These are phyloP conservation scores for Leucoraja erinaceus DNA, from an alignment of 2,113 vertebrate genomes.

Conservation along the genomic window DNA sequence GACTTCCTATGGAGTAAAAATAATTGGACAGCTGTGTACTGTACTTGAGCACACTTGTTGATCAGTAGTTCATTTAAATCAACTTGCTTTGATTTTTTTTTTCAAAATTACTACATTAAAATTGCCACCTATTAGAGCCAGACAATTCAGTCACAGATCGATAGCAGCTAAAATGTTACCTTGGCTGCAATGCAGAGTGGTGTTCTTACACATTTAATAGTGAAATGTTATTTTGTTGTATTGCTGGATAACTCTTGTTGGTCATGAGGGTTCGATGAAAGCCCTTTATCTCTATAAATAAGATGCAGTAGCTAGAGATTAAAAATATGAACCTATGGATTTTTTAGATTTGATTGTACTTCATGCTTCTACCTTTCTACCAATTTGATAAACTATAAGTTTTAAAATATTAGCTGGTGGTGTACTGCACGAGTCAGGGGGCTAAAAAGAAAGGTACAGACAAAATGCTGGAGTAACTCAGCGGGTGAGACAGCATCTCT, in stretches of 20 bases:
- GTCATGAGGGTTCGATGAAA: background rate
- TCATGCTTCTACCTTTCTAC: background rate
- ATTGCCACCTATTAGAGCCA: background rate
- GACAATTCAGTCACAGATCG: background rate
- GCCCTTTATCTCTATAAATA: background rate
- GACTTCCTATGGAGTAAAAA: background rate
- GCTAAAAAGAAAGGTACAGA: background rate
- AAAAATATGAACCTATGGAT: background rate
- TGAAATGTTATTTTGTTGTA: background rate
- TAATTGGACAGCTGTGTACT: background rate
- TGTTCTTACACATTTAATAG: background rate
- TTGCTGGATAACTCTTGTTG: background rate
- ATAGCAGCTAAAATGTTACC: background rate
- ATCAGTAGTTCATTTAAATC: background rate
- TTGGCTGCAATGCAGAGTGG: background rate
- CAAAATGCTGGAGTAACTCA: no score
- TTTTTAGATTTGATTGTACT: background rate
- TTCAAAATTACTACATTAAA: background rate
- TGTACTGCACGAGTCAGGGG: background rate
- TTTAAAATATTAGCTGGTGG: background rate
- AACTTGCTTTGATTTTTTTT: background rate
- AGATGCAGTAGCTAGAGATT: background rate
- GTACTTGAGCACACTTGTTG: background rate
- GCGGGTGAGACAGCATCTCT: no score
- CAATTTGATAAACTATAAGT: background rate